These are phyloP conservation scores for Haemorhous mexicanus DNA, from an alignment of 2,113 vertebrate genomes.

Conservation along the genomic window DNA sequence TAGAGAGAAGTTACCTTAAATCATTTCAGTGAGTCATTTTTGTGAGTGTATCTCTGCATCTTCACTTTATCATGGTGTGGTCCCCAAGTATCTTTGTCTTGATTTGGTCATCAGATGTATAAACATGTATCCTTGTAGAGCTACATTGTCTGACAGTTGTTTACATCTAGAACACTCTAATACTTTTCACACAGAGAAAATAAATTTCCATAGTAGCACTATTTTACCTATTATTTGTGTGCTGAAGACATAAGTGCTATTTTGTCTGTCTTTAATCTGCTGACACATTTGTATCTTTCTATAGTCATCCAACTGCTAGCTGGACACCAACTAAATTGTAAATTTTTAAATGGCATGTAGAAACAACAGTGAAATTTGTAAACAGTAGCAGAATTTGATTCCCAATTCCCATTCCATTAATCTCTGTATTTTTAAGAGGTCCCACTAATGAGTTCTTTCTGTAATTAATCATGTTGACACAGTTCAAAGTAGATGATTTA, in stretches of 20 bases:
- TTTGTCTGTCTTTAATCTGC: background rate
- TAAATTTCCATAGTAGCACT: background rate
- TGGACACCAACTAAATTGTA: background rate
- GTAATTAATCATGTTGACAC: conserved; percentile 14
- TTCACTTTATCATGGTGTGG: background rate
- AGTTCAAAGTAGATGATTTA: conserved; percentile 8
- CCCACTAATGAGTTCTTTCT: conserved; percentile 4
- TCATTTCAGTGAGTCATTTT: background rate
- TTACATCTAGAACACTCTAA: background rate
- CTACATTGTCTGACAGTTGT: background rate
- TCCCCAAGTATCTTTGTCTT: background rate
- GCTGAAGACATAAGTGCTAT: background rate
- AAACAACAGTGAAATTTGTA: background rate
- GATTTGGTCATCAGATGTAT: background rate
- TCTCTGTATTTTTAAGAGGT: conserved; percentile 12
- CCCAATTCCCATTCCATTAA: background rate
- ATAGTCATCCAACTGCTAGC: background rate
- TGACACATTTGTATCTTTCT: background rate
- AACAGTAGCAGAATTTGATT: conserved; percentile 11
- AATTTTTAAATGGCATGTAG: background rate
- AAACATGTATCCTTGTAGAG: background rate
- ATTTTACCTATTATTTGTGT: background rate
- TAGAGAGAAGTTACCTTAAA: background rate
- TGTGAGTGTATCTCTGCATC: background rate
- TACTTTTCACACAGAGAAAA: background rate